phyloP scores from a whole-genome alignment of 2,888 invertebrate genomes.

The Dryocosmus kuriphilus region DNA sequence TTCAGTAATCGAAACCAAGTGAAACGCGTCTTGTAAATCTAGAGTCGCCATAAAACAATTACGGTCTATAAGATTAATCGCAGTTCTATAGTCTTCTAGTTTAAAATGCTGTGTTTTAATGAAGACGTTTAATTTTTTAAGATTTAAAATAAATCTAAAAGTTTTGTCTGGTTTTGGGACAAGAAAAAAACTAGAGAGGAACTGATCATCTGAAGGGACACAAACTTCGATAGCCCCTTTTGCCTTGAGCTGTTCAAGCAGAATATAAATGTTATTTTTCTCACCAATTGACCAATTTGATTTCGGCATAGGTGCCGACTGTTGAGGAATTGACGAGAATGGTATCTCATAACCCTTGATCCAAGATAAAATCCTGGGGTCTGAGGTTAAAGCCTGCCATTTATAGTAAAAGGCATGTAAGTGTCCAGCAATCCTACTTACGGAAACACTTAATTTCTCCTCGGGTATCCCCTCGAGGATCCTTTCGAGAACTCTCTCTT shows the following conservation, averaged over 20 bases:
- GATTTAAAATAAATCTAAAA: too few relatives aligned
- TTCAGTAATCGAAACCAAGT: slow-evolving; percentile 43
- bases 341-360: slow-evolving; percentile 43
- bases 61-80: neutral
- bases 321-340: neutral
- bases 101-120: slow-evolving; percentile 40
- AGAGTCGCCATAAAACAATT: slow-evolving; percentile 23
- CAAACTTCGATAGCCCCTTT: slow-evolving; percentile 7
- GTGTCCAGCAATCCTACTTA: slow-evolving; percentile 41
- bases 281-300: neutral
- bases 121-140: too few relatives aligned
- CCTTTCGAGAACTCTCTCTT: too few relatives aligned
- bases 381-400: slow-evolving; percentile 40
- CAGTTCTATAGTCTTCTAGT: slow-evolving; percentile 33
- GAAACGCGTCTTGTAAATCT: slow-evolving; percentile 49
- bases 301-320: too few relatives aligned
- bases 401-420: neutral
- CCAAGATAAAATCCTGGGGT: slow-evolving; percentile 35
- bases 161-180: too few relatives aligned
- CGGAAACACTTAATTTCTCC: too few relatives aligned
- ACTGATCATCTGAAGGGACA: neutral
- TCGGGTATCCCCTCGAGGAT: too few relatives aligned
- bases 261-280: slow-evolving; percentile 41
- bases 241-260: too few relatives aligned
- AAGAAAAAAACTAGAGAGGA: too few relatives aligned